Conservation (phyloP, 2,113 vertebrate species). For the Corythaeola cristata region DNA sequence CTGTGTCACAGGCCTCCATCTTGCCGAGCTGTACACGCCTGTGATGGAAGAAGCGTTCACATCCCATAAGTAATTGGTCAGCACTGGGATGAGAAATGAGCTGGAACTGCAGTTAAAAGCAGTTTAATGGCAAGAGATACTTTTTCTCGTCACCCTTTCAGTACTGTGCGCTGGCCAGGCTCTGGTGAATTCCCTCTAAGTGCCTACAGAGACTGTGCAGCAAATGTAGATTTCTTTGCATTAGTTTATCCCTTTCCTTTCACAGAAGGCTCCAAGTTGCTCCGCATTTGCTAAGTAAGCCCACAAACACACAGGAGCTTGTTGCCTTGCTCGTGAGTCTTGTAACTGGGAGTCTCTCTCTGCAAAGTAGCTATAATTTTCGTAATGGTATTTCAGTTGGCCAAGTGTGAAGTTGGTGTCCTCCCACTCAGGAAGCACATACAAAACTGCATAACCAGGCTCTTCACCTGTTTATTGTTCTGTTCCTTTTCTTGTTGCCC, state of each 20-base stretch:
- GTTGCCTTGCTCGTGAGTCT: neutral
- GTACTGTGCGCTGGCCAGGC: neutral
- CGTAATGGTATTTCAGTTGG: neutral
- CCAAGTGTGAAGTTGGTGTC: neutral
- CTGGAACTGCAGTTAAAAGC: neutral
- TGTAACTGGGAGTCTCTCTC: neutral
- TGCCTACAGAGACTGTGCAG: neutral
- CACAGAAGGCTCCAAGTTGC: neutral
- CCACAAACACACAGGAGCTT: neutral
- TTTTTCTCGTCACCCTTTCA: neutral
- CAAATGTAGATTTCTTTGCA: neutral
- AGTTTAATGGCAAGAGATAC: neutral
- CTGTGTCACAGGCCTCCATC: neutral
- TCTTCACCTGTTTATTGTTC: neutral
- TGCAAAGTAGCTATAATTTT: neutral
- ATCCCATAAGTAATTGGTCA: neutral
- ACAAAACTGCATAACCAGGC: neutral
- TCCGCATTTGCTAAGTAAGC: neutral
- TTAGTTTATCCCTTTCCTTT: neutral
- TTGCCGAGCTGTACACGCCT: fast-evolving
- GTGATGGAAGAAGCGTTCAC: neutral
- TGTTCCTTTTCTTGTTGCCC: neutral
- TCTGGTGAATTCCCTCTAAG: neutral
- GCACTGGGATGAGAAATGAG: neutral
- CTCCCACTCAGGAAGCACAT: neutral